Base-by-base conservation (phyloP, 1,140 invertebrate genomes). In the Philotrypesis tridentata region DNA sequence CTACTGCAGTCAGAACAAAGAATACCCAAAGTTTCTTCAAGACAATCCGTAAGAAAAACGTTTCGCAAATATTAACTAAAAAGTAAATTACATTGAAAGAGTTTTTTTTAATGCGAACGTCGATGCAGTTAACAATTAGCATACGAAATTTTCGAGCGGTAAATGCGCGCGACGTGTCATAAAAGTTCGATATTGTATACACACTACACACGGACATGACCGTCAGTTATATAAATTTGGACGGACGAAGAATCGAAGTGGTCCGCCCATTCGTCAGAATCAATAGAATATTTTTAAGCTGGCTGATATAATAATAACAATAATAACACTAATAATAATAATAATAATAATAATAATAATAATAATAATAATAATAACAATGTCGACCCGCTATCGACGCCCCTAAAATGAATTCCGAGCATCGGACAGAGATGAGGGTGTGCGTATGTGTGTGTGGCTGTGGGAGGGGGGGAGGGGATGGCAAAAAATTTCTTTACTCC, bases 201-300 rank as follows among this genome's bases (percentile, higher is more conserved):
- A n/a, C n/a, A n/a, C n/a, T n/a, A n/a, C n/a, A n/a, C n/a, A 17
- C 9, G 48, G 17, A 0, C 48, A 55, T 37, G 9, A 55, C 48
- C 3, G 48, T 5, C 48, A 21, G 4, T 21, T 2, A 12, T 43
- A 55, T 55, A 55, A 55, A 55, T 55, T 55, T 55, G 48, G 7
- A 17, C 48, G 48, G n/a, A n/a, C 17, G 48, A 17, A 1, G 21
- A 55, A 17, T 7, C 48, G 21, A 55, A 55, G 48, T 55, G 17
- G 48, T 55, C 48, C 21, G 48, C 61, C 27, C 33, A 75, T 60
- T 65, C 77, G 73, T 70, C 72, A 67, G 33, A 65, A 80, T 73
- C 75, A 72, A 79, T 79, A 72, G 33, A 72, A 79, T 79, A 79
- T 72, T 79, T 79, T 68, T 79, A 70, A 71, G 78, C 78, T n/a